Evolutionary conservation across 64 coral and sea anemone genomes (phyloP), one percentile per base, ranked within the genome.

Genomic region (Montipora capricornis): DNA sequence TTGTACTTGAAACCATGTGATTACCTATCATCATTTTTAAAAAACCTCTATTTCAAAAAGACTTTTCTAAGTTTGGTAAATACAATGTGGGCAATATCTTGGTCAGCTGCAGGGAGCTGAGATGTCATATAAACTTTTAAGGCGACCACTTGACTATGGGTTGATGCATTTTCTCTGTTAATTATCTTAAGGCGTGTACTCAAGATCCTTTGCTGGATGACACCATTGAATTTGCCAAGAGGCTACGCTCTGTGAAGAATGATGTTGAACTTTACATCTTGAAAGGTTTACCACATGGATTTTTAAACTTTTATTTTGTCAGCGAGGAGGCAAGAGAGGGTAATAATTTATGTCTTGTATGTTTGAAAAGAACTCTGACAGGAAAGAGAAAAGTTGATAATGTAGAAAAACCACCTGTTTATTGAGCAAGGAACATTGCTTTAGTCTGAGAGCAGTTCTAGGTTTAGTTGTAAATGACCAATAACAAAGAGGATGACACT

Each of bases 171-270:
- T 88, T 74, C 20, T 73, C 87, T 55, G 11, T 64, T 64, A 16
- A 8, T 8, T 15, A 11, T 17, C 29, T 20, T 73, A 69, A 99
- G 98, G 98, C 98, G 4, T 99, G 98, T 67, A 89, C 92, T 13
- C 68, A 96, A 68, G 98, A 99, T 76, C 98, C 98, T 62, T 71
- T 99, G 9, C 81, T 99, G 3, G 98, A 99, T 76, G 98, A 99
- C 67, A 96, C 98, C 5, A 88, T 99, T 19, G 98, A 99, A 75
- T 99, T 99, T 93, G 98, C 98, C 5, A 89, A 90, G 49, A 83
- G 95, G 26, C 86, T 99, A 0, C 92, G 95, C 15, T 80, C 61
- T 22, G 78, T 96, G 5, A 87, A 80, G 13, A 96, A 99, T 19
- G 92, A 96, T 50, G 92, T 99, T 4, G 98, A 99, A 83, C 48